Percentiles rank a stretch among this genome's conserved stretches.
Evolutionary conservation across 2,888 invertebrate genomes (phyloP).

Genomic region (Sialis fuliginosa): DNA sequence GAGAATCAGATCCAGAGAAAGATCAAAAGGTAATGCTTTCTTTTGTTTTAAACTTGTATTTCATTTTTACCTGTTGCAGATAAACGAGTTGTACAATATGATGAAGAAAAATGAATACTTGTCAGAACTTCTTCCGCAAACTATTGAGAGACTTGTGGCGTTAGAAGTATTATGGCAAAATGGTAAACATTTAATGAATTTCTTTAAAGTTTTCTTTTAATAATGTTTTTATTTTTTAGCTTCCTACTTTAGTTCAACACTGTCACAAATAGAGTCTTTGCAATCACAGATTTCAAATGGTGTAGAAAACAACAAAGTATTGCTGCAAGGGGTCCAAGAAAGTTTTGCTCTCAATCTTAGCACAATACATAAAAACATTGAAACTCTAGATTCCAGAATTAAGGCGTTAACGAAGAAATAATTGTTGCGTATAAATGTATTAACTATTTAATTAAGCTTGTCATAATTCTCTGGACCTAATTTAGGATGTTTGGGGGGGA

Average conservation of each 20-base stretch:
- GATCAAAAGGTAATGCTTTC: slow-evolving; percentile 26
- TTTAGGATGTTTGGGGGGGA: too few relatives aligned
- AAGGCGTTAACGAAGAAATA: slow-evolving; percentile 35
- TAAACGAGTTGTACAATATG: slow-evolving; percentile 70
- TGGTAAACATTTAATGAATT: slow-evolving; percentile 35
- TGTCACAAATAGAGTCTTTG: slow-evolving; percentile 61
- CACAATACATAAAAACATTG: slow-evolving; percentile 57
- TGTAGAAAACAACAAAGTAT: slow-evolving; percentile 59
- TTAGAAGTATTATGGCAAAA: slow-evolving; percentile 78
- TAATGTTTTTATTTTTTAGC: slow-evolving; percentile 35
- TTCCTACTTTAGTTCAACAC: slow-evolving; percentile 68
- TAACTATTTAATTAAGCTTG: too few relatives aligned
- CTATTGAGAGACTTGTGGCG: slow-evolving; percentile 71
- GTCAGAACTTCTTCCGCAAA: slow-evolving; percentile 57
- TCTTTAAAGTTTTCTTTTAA: neutral
- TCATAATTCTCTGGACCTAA: too few relatives aligned
- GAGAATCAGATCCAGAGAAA: slow-evolving; percentile 35
- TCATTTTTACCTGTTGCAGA: slow-evolving; percentile 28
- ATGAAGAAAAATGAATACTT: slow-evolving; percentile 73
- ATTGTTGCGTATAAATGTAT: too few relatives aligned
- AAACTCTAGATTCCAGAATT: slow-evolving; percentile 55
- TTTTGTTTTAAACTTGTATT: neutral
- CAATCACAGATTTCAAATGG: slow-evolving; percentile 53
- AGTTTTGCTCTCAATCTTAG: slow-evolving; percentile 65
- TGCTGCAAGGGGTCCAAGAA: slow-evolving; percentile 63